These are phyloP conservation scores for Struthio camelus DNA, from an alignment of 2,113 vertebrate genomes.

Conservation along the genomic window DNA sequence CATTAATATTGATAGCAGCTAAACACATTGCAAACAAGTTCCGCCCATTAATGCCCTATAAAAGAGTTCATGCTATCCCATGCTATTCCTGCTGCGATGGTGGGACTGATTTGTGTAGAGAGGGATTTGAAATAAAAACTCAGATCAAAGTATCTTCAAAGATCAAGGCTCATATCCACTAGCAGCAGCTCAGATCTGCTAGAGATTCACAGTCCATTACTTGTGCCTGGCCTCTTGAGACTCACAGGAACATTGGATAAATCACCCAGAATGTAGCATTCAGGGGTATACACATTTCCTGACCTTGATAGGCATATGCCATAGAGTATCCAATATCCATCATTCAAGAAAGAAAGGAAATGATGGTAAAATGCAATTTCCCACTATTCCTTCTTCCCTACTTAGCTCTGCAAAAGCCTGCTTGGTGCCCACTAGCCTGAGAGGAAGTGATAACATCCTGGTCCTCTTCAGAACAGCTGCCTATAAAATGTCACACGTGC, in stretches of 20 bases:
- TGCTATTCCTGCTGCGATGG: neutral
- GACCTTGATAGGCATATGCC: neutral
- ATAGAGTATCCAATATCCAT: neutral
- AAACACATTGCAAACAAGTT: slow-evolving; percentile 63
- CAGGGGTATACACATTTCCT: neutral
- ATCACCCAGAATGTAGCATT: neutral
- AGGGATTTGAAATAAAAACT: neutral
- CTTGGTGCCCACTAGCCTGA: neutral
- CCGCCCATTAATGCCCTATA: slow-evolving; percentile 35
- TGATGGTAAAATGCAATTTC: neutral
- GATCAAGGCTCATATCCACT: neutral
- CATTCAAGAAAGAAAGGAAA: neutral
- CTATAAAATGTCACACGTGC: neutral
- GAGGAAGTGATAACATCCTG: neutral
- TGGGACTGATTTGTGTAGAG: neutral
- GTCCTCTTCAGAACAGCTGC: slow-evolving; percentile 37
- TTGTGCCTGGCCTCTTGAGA: neutral
- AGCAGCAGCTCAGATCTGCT: neutral
- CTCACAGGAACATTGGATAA: neutral
- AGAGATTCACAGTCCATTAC: neutral
- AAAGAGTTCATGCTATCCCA: slow-evolving; percentile 5
- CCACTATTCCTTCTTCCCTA: neutral
- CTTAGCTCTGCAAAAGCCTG: neutral
- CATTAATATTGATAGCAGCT: slow-evolving; percentile 58
- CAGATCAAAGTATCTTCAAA: neutral